These are phyloP conservation scores for Mantis religiosa DNA, from an alignment of 2,888 invertebrate genomes.

Conservation along the genomic window DNA sequence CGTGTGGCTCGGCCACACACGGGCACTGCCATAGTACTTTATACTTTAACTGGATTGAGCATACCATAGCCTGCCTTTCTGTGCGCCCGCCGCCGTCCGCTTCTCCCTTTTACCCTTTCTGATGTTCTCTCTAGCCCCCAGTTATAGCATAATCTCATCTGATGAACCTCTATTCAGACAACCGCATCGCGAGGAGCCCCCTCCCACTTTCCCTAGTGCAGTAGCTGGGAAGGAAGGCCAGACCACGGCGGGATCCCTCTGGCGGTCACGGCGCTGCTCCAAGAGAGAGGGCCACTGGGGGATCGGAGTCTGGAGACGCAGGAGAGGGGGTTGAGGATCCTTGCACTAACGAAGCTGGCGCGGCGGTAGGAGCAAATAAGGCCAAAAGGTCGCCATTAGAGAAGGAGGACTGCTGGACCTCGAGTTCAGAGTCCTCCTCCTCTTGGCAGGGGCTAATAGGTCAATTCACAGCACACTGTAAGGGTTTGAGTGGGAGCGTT, in stretches of 20 bases:
- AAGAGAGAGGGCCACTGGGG: conserved; percentile 26
- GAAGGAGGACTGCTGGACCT: conserved; percentile 42
- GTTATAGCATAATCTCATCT: conserved; percentile 35
- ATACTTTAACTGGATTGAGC: conserved; percentile 31
- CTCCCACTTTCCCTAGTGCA: not conserved
- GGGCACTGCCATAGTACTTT: conserved; percentile 24
- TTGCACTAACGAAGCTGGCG: conserved; percentile 39
- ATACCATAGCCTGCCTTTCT: conserved; percentile 23
- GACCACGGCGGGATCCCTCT: conserved; percentile 19
- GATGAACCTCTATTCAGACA: conserved; percentile 38
- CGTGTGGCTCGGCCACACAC: conserved; percentile 1
- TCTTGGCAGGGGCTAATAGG: conserved; percentile 44
- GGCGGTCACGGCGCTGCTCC: conserved; percentile 23
- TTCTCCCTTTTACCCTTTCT: conserved; percentile 32
- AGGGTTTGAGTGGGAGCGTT: conserved; percentile 21
- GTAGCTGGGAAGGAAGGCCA: conserved; percentile 1
- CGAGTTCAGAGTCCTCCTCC: conserved; percentile 34
- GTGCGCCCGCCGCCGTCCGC: conserved; percentile 22
- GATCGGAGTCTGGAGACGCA: conserved; percentile 33
- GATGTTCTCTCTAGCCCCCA: conserved; percentile 27
- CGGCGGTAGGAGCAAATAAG: conserved; percentile 34
- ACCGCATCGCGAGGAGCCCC: conserved; percentile 18
- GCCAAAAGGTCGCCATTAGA: conserved; percentile 47
- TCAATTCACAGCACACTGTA: conserved; percentile 44
- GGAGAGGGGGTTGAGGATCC: conserved; percentile 36